A percentile compares a stretch with the other conserved stretches of the same genome.
These are phyloP conservation scores for Synanthedon formicaeformis DNA, from an alignment of 2,888 invertebrate genomes.

Conservation along the genomic window DNA sequence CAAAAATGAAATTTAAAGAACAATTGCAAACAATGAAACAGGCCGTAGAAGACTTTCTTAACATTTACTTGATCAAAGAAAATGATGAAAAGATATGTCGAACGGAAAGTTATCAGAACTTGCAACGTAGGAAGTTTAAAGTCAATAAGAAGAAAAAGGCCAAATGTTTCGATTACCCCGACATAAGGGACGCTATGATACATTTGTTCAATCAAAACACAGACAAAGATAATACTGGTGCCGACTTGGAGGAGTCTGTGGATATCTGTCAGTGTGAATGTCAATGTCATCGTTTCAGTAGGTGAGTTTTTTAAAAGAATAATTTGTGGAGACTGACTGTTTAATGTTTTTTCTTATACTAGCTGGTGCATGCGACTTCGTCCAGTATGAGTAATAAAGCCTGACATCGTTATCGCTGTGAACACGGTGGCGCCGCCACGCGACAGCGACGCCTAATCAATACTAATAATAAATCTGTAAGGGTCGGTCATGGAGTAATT, in stretches of 20 bases:
- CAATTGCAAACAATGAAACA: constrained; percentile 40
- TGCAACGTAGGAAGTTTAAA: constrained; percentile 17
- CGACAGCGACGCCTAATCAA: too few relatives aligned
- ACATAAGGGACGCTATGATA: constrained; percentile 45
- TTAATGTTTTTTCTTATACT: too few relatives aligned
- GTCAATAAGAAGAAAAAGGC: constrained; percentile 42
- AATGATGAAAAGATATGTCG: constrained; percentile 11
- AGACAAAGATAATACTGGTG: not conserved
- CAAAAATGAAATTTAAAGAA: constrained; percentile 37
- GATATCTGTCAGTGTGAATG: constrained; percentile 34
- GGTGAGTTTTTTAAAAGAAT: too few relatives aligned
- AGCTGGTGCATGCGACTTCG: too few relatives aligned
- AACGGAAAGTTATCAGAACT: not conserved
- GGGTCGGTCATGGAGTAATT: too few relatives aligned
- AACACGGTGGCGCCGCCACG: too few relatives aligned
- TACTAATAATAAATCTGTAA: too few relatives aligned
- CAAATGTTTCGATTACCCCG: constrained; percentile 52
- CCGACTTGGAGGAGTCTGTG: constrained; percentile 12
- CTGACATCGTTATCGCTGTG: too few relatives aligned
- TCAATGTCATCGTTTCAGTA: constrained; percentile 12
- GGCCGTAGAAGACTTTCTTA: constrained; percentile 36
- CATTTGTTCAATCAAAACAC: constrained; percentile 29
- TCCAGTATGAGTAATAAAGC: too few relatives aligned
- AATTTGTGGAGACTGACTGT: too few relatives aligned
- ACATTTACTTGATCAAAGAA: constrained; percentile 24